Evolutionary conservation across 2,888 invertebrate genomes (phyloP).

Genomic region (Drosophila multiciliata): DNA sequence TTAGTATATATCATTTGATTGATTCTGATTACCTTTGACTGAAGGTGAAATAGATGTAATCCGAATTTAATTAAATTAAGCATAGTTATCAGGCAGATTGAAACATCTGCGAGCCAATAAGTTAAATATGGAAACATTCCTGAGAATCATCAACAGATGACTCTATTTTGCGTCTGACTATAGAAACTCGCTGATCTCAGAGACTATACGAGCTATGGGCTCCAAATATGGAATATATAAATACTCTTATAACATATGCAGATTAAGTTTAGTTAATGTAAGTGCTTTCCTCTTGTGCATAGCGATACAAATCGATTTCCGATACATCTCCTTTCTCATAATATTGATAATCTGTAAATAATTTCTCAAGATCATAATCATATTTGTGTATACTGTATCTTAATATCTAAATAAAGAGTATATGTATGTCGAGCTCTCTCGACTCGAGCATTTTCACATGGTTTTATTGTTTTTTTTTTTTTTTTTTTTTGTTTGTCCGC

Average conservation of each 20-base stretch:
- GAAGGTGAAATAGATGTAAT: too few relatives aligned
- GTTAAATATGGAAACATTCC: neutral
- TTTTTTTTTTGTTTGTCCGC: constrained; percentile 8
- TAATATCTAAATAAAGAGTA: neutral
- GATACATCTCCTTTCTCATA: neutral
- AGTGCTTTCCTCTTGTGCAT: too few relatives aligned
- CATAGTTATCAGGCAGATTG: neutral
- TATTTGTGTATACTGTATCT: too few relatives aligned
- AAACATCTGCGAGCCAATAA: neutral
- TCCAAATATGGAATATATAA: neutral
- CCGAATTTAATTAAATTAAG: too few relatives aligned
- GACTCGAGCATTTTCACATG: neutral
- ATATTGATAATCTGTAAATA: neutral
- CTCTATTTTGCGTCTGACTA: neutral
- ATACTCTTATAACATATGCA: too few relatives aligned
- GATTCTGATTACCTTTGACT: too few relatives aligned
- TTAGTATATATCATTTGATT: too few relatives aligned
- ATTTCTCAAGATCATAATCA: neutral
- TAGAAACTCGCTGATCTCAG: neutral
- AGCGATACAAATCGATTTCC: neutral
- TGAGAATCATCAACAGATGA: neutral
- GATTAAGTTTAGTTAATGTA: too few relatives aligned
- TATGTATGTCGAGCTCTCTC: neutral
- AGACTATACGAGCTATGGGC: neutral
- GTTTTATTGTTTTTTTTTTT: neutral